Percentiles rank a stretch among this genome's conserved stretches.
Conservation (phyloP, 1,140 invertebrate genomes). For the Phymastichus coffea region DNA sequence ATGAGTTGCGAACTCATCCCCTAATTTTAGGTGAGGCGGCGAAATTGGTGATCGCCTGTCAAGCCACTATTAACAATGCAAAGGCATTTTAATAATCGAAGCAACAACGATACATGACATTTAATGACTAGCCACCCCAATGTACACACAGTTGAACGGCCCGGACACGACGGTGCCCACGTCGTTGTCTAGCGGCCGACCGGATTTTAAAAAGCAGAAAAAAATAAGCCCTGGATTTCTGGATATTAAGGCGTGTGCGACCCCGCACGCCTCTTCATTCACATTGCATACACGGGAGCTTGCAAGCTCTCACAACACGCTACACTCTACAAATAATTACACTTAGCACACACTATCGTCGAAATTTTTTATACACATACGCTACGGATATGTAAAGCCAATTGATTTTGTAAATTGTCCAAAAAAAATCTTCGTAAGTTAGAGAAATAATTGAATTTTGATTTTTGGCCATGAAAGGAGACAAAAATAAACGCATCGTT, state of each 20-base stretch:
- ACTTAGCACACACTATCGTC: constrained; percentile 31
- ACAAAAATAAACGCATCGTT: too few relatives aligned
- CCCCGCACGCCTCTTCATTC: constrained; percentile 47
- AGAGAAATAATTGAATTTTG: too few relatives aligned
- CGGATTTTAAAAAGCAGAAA: constrained; percentile 28
- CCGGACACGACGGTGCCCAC: constrained; percentile 42
- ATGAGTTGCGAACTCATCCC: constrained; percentile 14
- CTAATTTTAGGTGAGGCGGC: constrained; percentile 24
- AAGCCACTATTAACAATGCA: constrained; percentile 8
- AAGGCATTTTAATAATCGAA: constrained; percentile 21
- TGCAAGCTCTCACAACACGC: constrained; percentile 35
- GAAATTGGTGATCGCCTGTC: constrained; percentile 30
- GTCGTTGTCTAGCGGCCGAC: constrained; percentile 29
- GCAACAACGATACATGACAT: constrained; percentile 42
- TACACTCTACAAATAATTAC: constrained; percentile 36
- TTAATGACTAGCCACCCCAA: constrained; percentile 34
- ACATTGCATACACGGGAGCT: constrained; percentile 47
- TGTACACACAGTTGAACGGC: constrained; percentile 39
- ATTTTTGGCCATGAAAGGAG: constrained; percentile 9
- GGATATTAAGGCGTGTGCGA: constrained; percentile 46
- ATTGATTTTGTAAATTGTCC: constrained; percentile 58
- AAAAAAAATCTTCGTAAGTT: constrained; percentile 35
- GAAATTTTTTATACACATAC: constrained; percentile 38
- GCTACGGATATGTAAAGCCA: constrained; percentile 60
- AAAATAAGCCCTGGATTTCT: constrained; percentile 48